These are phyloP conservation scores for Epistrophe grossulariae DNA, from an alignment of 2,888 invertebrate species.

Conservation along the genomic window DNA sequence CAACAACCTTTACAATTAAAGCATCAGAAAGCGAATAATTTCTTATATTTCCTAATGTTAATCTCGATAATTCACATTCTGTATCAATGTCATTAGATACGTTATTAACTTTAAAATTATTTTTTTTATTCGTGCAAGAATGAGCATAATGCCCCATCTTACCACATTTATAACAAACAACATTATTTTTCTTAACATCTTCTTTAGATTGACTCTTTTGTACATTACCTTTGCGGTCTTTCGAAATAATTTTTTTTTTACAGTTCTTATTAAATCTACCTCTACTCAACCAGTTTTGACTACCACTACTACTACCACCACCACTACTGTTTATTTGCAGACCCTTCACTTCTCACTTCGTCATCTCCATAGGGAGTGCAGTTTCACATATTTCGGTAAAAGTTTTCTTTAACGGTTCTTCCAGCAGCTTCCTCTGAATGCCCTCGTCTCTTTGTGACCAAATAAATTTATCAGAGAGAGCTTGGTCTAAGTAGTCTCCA, in stretches of 20 bases:
- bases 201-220: background rate
- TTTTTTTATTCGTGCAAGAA: background rate
- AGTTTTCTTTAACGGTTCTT: background rate
- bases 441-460: constrained; percentile 17
- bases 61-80: background rate
- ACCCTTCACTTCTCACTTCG: constrained; percentile 2
- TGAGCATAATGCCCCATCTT: constrained; percentile 1
- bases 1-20: no score
- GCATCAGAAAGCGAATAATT: no score
- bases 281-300: background rate
- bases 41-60: no score
- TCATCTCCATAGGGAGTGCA: constrained; percentile 1
- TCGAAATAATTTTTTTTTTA: background rate
- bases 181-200: constrained; percentile 1
- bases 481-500: constrained; percentile 10
- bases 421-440: constrained; percentile 1
- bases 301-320: constrained; percentile 3
- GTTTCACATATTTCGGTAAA: constrained; percentile 2
- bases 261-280: background rate
- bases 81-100: background rate
- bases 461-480: constrained; percentile 13
- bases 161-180: background rate
- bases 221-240: background rate
- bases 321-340: background rate
- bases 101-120: background rate